Evolutionary conservation across 2,888 invertebrate genomes (phyloP).

Genomic region (Orthosia cruda): DNA sequence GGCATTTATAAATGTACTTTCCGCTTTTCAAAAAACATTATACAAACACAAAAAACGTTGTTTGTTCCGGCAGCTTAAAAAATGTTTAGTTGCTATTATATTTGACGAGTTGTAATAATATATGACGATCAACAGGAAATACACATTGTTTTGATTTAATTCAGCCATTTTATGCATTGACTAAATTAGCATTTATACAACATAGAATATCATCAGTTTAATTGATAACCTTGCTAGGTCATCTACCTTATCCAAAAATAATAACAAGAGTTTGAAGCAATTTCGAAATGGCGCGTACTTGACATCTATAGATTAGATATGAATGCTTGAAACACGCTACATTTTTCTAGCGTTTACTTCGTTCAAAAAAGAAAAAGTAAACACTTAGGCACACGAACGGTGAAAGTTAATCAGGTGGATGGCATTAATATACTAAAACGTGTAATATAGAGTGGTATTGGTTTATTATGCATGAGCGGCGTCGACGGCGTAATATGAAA

Average conservation of each 20-base stretch:
- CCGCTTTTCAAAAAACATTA: slow-evolving; percentile 19
- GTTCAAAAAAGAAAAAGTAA: slow-evolving; percentile 26
- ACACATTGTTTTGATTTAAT: slow-evolving; percentile 15
- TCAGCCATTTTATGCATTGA: slow-evolving; percentile 12
- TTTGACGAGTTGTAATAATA: slow-evolving; percentile 27
- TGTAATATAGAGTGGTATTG: slow-evolving; percentile 10
- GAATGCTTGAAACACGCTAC: slow-evolving; percentile 31
- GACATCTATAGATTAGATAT: slow-evolving; percentile 53
- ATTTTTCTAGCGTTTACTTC: slow-evolving; percentile 25
- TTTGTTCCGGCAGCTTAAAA: slow-evolving; percentile 33
- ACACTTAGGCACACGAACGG: slow-evolving; percentile 15
- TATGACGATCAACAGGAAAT: slow-evolving; percentile 35
- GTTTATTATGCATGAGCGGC: slow-evolving; percentile 46
- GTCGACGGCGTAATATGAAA: slow-evolving; percentile 33
- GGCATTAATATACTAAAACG: slow-evolving; percentile 37
- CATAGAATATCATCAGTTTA: not conserved
- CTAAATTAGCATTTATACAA: slow-evolving; percentile 16
- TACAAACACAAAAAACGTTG: slow-evolving; percentile 6
- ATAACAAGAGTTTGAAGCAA: slow-evolving; percentile 22
- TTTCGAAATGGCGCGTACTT: slow-evolving; percentile 29
- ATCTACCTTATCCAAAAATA: slow-evolving; percentile 47
- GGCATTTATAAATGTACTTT: slow-evolving; percentile 47
- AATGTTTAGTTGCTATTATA: slow-evolving; percentile 11
- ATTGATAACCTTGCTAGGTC: slow-evolving; percentile 43
- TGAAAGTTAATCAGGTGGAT: slow-evolving; percentile 45